Percentiles rank a stretch among this genome's conserved stretches.
These are phyloP conservation scores for Tachina fera DNA, from an alignment of 2,888 invertebrate genomes.

Conservation along the genomic window DNA sequence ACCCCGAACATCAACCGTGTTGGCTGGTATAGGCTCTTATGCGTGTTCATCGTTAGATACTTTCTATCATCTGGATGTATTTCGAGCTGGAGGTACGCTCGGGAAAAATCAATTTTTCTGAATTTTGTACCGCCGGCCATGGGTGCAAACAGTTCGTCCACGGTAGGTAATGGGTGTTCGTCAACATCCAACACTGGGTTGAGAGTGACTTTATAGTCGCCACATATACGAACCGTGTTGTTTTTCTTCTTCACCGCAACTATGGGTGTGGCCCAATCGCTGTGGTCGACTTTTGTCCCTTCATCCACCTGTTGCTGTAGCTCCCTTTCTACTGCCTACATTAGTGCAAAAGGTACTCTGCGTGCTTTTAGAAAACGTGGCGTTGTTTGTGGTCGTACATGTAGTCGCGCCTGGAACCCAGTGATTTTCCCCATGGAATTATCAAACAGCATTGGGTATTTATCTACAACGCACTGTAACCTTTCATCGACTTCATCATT, in stretches of 20 bases:
- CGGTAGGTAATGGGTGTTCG: not conserved
- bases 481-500: not conserved
- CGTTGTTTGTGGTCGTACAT: not conserved
- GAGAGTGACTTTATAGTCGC: not conserved
- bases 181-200: not conserved
- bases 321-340: not conserved
- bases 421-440: not conserved
- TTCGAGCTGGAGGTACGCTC: not conserved
- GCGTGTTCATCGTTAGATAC: not conserved
- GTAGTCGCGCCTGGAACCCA: not conserved
- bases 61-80: not conserved
- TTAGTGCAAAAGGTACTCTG: not conserved
- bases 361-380: not conserved
- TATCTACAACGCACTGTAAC: not conserved
- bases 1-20: not conserved
- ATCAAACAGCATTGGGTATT: not conserved
- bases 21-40: not conserved
- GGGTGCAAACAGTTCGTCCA: not conserved
- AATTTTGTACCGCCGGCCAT: not conserved
- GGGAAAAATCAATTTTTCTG: not conserved
- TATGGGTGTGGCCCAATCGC: not conserved
- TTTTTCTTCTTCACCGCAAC: not conserved
- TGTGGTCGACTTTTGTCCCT: not conserved
- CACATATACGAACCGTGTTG: not conserved
- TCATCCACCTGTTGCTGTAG: not conserved